Base-by-base conservation (phyloP, 1,140 invertebrate species). In the Portunus trituberculatus region DNA sequence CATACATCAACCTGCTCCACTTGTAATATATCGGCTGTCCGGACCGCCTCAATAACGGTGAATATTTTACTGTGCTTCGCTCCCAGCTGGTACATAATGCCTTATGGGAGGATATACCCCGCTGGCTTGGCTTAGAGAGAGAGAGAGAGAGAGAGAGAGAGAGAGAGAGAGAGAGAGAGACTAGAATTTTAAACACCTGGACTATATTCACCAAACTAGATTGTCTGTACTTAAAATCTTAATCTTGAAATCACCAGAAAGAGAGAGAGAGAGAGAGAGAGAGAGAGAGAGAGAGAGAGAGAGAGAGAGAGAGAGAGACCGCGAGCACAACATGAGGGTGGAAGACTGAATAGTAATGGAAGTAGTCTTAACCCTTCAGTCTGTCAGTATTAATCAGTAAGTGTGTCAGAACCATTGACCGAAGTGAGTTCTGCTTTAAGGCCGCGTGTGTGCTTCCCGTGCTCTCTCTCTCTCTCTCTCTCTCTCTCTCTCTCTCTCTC, bases 91-190 rank as follows among this genome's bases (percentile, higher is more conserved):
- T 76, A 76, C 25, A n/a, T 76, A 76, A n/a, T 76, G 67, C 67
- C 67, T n/a, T 76, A 76, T 76, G 67, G 67, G 67, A n/a, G 0
- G 16, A 76, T 20, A n/a, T n/a, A 76, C 67, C 20, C 25, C 0
- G 67, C 20, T 12, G n/a, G 67, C 67, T 20, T 76, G 67, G 20
- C n/a, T 25, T 25, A n/a, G 7, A 76, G 67, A 76, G 67, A 76
- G 67, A 76, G 67, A 76, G 67, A 76, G 67, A 76, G 67, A 76
- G 67, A 76, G 67, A 76, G 67, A 76, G 67, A 76, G 67, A 76
- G 67, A 76, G 67, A 76, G 67, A 76, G 67, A 76, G 67, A 76
- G 67, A 76, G 67, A 76, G 67, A 76, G 67, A 76, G 67, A 76
- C 0, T 8, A 76, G 67, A 76, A 39, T 39, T 39, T 2, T 39